phyloP scores from a whole-genome alignment of 1,140 invertebrate species.

The Akabosia matsudoensis region DNA sequence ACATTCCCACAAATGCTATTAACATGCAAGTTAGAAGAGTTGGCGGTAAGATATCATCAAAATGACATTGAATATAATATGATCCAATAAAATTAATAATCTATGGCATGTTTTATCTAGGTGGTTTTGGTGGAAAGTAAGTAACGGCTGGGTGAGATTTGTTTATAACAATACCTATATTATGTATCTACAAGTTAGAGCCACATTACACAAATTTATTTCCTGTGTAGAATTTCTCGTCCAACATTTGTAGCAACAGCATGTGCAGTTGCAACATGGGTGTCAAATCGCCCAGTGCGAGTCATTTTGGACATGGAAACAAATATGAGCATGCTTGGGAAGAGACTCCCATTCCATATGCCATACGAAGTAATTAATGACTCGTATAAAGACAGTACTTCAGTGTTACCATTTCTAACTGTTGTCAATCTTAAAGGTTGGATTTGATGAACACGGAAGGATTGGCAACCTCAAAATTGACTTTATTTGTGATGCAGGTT shows the following conservation, averaged over 20 bases:
- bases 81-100: neutral
- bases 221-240: slow-evolving; percentile 51
- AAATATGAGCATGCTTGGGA: slow-evolving; percentile 65
- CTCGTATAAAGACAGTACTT: too few relatives aligned
- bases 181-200: too few relatives aligned
- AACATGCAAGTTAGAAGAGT: slow-evolving; percentile 4
- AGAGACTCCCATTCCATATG: slow-evolving; percentile 56
- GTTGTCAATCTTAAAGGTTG: slow-evolving; percentile 40
- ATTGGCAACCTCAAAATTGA: slow-evolving; percentile 42
- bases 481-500: slow-evolving; percentile 43
- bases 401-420: too few relatives aligned
- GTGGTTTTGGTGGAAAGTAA: neutral
- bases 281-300: slow-evolving; percentile 60
- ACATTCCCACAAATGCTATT: slow-evolving; percentile 46
- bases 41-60: neutral
- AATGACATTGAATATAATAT: neutral
- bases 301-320: slow-evolving; percentile 63
- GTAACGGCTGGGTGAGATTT: too few relatives aligned
- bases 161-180: too few relatives aligned
- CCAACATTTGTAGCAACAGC: slow-evolving; percentile 59
- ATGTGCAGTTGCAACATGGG: slow-evolving; percentile 61
- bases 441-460: slow-evolving; percentile 46
- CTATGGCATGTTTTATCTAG: neutral
- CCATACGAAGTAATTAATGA: slow-evolving; percentile 26
- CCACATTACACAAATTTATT: neutral